Evolutionary conservation across 2,797 vertebrate species (phyloP).

Genomic region (Parotocinclus haroldoi): DNA sequence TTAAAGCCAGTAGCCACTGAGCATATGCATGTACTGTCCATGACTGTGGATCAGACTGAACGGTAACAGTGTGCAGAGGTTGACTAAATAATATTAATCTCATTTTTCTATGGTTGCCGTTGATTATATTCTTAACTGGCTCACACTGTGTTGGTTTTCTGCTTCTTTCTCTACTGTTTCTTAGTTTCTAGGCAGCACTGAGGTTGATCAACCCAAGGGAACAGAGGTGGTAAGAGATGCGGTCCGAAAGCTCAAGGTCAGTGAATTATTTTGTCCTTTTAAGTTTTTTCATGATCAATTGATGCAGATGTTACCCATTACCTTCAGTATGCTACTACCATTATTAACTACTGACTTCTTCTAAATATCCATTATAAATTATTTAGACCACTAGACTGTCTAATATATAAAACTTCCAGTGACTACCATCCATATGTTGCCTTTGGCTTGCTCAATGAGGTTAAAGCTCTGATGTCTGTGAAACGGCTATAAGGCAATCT

Average conservation of each 20-base stretch:
- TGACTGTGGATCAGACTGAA: neutral
- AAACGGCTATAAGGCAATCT: neutral
- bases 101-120: no score
- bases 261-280: slow-evolving; percentile 4
- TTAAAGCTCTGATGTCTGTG: neutral
- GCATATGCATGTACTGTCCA: no score
- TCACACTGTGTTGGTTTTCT: neutral
- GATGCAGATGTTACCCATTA: no score
- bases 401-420: no score
- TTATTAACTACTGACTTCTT: no score
- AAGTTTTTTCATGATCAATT: no score
- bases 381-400: no score
- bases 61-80: neutral
- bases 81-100: no score
- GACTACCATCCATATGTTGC: neutral
- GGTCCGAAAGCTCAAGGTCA: slow-evolving; percentile 95
- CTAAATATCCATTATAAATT: no score
- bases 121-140: neutral
- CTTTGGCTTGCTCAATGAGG: neutral
- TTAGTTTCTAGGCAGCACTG: slow-evolving; percentile 93
- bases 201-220: slow-evolving; percentile 96
- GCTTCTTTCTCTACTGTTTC: slow-evolving; percentile 9
- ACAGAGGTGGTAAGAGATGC: slow-evolving; percentile 96
- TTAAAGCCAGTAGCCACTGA: no score
- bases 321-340: no score